These are phyloP conservation scores for Sternarchorhynchus goeldii DNA, from an alignment of 2,797 vertebrate species.

Conservation along the genomic window DNA sequence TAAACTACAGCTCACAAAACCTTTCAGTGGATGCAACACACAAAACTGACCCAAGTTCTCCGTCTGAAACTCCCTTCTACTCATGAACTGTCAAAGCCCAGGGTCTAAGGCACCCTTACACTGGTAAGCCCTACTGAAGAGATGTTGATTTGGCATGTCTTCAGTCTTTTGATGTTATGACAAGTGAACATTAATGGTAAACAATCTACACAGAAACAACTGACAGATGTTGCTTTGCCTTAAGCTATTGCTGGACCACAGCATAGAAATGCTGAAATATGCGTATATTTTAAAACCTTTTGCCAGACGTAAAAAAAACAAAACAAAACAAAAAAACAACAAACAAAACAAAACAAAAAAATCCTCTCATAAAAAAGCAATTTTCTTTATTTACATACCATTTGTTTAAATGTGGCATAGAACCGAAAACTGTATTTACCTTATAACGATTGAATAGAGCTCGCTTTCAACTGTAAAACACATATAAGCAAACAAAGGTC, in stretches of 20 bases:
- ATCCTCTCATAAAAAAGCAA: not conserved
- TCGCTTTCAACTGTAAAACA: too few relatives aligned
- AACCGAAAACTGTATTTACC: too few relatives aligned
- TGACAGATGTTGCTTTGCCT: not conserved
- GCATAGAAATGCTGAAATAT: too few relatives aligned
- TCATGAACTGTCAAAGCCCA: too few relatives aligned
- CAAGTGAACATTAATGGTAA: slow-evolving; percentile 12
- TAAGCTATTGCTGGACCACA: too few relatives aligned
- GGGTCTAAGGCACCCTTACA: not conserved
- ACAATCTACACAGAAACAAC: not conserved
- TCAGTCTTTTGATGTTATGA: not conserved
- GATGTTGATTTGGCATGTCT: not conserved
- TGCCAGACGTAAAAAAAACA: not conserved
- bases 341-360: too few relatives aligned
- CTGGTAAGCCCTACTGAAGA: not conserved
- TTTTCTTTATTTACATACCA: not conserved
- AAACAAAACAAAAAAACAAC: too few relatives aligned
- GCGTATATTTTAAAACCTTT: too few relatives aligned
- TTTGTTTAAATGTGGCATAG: not conserved
- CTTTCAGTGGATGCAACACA: not conserved
- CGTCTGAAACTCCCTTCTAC: too few relatives aligned
- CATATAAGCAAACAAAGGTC: too few relatives aligned
- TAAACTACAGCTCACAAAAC: not conserved
- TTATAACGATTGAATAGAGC: too few relatives aligned
- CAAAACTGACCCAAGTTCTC: not conserved